Conservation (phyloP, 2,797 vertebrate species). For the Mastacembelus armatus region DNA sequence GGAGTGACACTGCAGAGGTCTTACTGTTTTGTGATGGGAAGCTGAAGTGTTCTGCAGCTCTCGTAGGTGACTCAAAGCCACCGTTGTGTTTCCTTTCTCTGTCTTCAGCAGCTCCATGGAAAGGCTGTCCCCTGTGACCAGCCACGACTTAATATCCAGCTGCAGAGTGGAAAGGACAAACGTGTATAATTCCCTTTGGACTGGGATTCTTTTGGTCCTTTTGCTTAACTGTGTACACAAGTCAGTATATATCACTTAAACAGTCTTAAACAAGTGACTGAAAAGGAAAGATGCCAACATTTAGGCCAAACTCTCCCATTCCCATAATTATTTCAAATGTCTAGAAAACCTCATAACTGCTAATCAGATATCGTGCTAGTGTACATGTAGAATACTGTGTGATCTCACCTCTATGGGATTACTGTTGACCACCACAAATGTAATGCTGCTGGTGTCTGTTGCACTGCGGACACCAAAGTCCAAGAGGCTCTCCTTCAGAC, state of each 20-base stretch:
- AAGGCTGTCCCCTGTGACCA: slow-evolving; percentile 95
- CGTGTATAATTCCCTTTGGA: neutral
- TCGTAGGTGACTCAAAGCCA: slow-evolving; percentile 83
- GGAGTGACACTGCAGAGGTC: neutral
- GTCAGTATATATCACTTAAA: no score
- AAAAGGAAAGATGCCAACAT: no score
- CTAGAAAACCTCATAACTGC: no score
- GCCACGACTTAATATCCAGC: slow-evolving; percentile 97
- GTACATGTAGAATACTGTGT: neutral
- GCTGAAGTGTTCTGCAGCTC: slow-evolving; percentile 89
- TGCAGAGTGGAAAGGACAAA: slow-evolving; percentile 72
- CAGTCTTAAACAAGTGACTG: no score
- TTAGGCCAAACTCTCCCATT: no score
- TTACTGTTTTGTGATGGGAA: slow-evolving; percentile 91
- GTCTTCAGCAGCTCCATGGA: slow-evolving; percentile 92
- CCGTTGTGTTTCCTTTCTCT: slow-evolving; percentile 91
- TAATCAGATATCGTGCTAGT: neutral
- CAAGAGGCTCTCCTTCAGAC: slow-evolving; percentile 90
- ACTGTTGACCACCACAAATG: slow-evolving; percentile 95
- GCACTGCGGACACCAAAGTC: slow-evolving; percentile 96
- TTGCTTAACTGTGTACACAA: neutral
- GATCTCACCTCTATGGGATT: slow-evolving; percentile 95
- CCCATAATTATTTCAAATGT: no score
- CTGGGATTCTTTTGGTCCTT: neutral
- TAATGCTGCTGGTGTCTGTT: slow-evolving; percentile 91